Evolutionary conservation across 1,140 invertebrate species (phyloP).

Genomic region (Olivierus martensii): DNA sequence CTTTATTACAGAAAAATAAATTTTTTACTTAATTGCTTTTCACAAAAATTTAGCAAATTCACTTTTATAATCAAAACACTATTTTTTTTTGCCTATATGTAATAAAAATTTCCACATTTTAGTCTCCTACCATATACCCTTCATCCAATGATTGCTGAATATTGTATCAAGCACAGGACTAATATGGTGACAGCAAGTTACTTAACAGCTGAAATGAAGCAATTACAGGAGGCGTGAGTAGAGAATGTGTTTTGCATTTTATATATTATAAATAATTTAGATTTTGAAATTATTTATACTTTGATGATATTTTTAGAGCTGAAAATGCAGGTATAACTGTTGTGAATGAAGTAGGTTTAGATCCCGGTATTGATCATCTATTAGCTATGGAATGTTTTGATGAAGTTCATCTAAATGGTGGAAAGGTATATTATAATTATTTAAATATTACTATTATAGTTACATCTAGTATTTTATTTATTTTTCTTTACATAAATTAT

Average conservation of each 20-base stretch:
- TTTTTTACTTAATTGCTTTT: too few relatives aligned
- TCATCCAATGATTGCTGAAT: slow-evolving; percentile 65
- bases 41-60: too few relatives aligned
- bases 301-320: slow-evolving; percentile 41
- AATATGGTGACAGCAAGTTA: slow-evolving; percentile 98
- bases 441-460: too few relatives aligned
- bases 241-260: too few relatives aligned
- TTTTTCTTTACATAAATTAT: too few relatives aligned
- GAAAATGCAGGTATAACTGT: slow-evolving; percentile 73
- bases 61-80: too few relatives aligned
- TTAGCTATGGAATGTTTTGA: slow-evolving; percentile 95
- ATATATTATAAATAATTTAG: not conserved
- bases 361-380: slow-evolving; percentile 96
- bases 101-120: too few relatives aligned
- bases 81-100: too few relatives aligned
- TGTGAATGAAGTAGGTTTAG: slow-evolving; percentile 89
- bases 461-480: too few relatives aligned
- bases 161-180: slow-evolving; percentile 67
- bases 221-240: slow-evolving; percentile 59
- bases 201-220: slow-evolving; percentile 63
- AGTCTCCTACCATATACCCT: slow-evolving; percentile 80
- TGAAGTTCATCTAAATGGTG: slow-evolving; percentile 58
- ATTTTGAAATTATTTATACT: not conserved
- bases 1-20: too few relatives aligned
- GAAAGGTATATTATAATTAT: slow-evolving; percentile 31